These are phyloP conservation scores for Pectinophora gossypiella DNA, from an alignment of 1,140 invertebrate genomes.

Conservation along the genomic window DNA sequence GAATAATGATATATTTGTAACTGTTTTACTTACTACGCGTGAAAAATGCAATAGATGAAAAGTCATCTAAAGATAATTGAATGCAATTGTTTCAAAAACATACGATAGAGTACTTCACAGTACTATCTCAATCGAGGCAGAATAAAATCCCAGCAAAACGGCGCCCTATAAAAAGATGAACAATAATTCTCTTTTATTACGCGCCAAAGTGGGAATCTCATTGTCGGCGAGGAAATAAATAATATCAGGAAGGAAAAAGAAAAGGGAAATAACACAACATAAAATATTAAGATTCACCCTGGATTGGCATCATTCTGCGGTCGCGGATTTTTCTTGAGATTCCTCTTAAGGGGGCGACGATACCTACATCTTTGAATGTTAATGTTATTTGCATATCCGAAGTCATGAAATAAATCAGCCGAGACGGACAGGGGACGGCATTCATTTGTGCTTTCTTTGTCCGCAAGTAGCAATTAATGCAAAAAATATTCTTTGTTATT, in stretches of 20 bases:
- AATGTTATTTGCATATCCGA: constrained; percentile 74
- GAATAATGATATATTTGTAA: no score
- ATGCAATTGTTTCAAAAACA: no score
- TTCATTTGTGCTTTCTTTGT: constrained; percentile 66
- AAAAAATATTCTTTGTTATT: constrained; percentile 28
- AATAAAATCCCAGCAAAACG: constrained; percentile 61
- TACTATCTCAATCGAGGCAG: constrained; percentile 57
- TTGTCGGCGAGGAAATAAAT: constrained; percentile 71
- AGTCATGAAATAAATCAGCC: constrained; percentile 75
- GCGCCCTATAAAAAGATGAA: constrained; percentile 67
- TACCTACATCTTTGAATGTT: constrained; percentile 71
- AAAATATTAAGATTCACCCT: constrained; percentile 73
- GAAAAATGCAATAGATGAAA: no score
- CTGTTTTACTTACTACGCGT: no score
- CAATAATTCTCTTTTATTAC: constrained; percentile 75
- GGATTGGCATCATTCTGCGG: constrained; percentile 72
- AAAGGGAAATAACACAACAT: constrained; percentile 73
- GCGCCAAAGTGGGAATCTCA: constrained; percentile 72
- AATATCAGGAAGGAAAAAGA: constrained; percentile 69
- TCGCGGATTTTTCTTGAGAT: constrained; percentile 42
- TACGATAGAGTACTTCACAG: not conserved
- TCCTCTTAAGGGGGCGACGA: constrained; percentile 55
- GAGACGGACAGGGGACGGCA: constrained; percentile 64
- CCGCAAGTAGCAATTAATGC: constrained; percentile 59
- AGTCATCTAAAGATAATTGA: no score